Percentiles rank a stretch among this genome's conserved stretches.
These are phyloP conservation scores for Melanotaenia boesemani DNA, from an alignment of 2,797 vertebrate genomes.

Conservation along the genomic window DNA sequence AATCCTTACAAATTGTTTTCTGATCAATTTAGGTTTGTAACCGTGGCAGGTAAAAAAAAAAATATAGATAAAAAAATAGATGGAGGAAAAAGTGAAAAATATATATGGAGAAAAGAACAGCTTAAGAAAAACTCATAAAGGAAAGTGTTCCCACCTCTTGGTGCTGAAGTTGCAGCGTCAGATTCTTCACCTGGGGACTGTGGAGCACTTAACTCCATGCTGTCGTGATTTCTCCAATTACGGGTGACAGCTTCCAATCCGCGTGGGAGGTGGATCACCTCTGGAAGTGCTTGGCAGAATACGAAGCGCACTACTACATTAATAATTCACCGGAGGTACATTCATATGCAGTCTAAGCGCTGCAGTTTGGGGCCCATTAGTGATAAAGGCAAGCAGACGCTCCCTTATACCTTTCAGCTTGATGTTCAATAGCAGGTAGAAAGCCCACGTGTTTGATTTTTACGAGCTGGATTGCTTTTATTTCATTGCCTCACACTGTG, in stretches of 20 bases:
- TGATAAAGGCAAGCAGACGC: constrained; percentile 76
- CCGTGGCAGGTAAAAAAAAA: background rate
- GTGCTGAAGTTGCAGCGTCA: constrained; percentile 70
- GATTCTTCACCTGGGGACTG: constrained; percentile 81
- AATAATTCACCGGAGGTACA: constrained; percentile 83
- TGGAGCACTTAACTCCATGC: constrained; percentile 83
- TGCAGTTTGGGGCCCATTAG: constrained; percentile 84
- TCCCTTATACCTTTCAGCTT: constrained; percentile 73
- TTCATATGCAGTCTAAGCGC: constrained; percentile 82
- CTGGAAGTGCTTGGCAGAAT: constrained; percentile 82
- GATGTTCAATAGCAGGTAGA: constrained; percentile 70
- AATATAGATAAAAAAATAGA: constrained; percentile 6
- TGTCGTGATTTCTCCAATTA: constrained; percentile 86
- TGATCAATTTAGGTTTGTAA: constrained; percentile 1
- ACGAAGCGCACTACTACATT: constrained; percentile 80
- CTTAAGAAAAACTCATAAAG: constrained; percentile 47
- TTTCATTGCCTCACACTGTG: constrained; percentile 44
- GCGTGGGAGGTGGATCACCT: constrained; percentile 83
- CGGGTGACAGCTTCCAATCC: constrained; percentile 82
- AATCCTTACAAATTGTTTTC: constrained; percentile 16
- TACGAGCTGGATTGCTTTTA: constrained; percentile 61
- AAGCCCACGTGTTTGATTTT: constrained; percentile 73
- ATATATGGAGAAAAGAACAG: background rate
- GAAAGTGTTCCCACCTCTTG: constrained; percentile 70
- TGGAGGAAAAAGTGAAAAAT: background rate